These are phyloP conservation scores for Hippocampus barbouri DNA, from an alignment of 2,113 vertebrate species.

Conservation along the genomic window DNA sequence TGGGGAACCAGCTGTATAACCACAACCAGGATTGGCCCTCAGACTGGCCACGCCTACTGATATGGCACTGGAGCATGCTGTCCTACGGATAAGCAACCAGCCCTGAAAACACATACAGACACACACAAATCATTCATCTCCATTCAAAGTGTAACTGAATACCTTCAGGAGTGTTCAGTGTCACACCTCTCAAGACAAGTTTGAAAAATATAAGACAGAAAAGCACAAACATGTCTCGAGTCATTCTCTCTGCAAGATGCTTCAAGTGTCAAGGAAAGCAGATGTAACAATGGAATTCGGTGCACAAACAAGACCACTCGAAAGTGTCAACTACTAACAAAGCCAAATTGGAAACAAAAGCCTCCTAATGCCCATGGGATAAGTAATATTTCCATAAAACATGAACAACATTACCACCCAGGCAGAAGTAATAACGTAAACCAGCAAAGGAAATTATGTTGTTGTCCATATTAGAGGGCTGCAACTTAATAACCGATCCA, in stretches of 20 bases:
- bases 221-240: background rate
- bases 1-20: slow-evolving; percentile 37
- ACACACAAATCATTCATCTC: slow-evolving; percentile 15
- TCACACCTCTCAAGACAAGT: background rate
- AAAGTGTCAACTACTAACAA: no score
- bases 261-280: background rate
- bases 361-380: no score
- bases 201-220: background rate
- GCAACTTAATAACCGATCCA: no score
- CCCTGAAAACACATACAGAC: background rate
- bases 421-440: no score
- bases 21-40: slow-evolving; percentile 20
- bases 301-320: no score
- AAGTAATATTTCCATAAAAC: no score
- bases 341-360: no score
- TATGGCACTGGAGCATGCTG: background rate
- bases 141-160: slow-evolving; percentile 9
- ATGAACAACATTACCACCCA: no score
- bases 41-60: slow-evolving; percentile 25
- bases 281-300: no score
- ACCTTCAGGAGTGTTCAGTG: background rate
- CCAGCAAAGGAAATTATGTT: no score
- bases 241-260: background rate
- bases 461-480: no score
- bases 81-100: slow-evolving; percentile 13